Conservation (phyloP, 2,797 vertebrate genomes). For the Microhierax caerulescens region DNA sequence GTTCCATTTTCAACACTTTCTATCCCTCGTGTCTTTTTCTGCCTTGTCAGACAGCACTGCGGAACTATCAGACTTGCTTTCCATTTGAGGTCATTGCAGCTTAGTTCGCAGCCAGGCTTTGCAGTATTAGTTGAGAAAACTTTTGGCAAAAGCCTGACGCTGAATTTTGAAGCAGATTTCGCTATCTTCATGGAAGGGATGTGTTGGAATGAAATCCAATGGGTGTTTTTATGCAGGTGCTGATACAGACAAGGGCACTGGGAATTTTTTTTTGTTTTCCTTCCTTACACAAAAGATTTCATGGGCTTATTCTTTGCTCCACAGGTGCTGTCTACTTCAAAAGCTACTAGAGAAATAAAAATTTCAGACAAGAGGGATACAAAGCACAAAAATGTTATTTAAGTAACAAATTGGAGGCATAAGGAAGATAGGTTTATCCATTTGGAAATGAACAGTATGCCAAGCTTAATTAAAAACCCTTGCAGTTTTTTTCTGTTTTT, state of each 20-base stretch:
- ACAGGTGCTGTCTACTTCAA: background rate
- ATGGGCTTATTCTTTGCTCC: background rate
- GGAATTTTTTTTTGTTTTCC: background rate
- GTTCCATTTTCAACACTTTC: background rate
- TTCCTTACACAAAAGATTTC: background rate
- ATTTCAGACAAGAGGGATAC: background rate
- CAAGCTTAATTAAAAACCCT: background rate
- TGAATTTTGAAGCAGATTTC: background rate
- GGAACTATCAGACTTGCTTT: background rate
- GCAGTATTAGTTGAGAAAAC: background rate
- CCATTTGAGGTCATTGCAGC: background rate
- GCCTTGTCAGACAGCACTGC: background rate
- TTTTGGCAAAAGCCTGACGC: background rate
- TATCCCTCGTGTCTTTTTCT: background rate
- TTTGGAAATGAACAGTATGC: background rate
- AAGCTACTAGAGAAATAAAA: background rate
- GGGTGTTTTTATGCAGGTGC: background rate
- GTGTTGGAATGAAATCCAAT: background rate
- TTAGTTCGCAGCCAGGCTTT: background rate
- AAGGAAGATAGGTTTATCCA: background rate
- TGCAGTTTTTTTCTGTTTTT: background rate
- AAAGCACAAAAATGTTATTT: background rate
- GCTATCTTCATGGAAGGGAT: background rate
- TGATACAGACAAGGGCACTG: background rate
- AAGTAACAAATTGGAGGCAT: background rate